Evolutionary conservation across 1,140 invertebrate genomes (phyloP), one percentile per base, ranked within the genome.

Genomic region (Spodoptera frugiperda): DNA sequence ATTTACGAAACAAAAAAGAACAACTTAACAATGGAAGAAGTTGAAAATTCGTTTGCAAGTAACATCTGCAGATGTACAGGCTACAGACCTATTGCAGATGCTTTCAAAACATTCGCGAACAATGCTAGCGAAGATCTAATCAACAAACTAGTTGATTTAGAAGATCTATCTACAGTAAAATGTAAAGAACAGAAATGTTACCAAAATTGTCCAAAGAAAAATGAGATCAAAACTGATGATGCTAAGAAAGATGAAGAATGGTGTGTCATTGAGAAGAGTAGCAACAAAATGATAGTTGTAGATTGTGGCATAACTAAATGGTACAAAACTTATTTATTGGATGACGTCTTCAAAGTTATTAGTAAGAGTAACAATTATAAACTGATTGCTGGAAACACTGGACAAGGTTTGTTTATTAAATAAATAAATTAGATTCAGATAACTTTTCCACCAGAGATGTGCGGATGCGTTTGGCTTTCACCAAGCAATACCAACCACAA

Each of bases 41-140:
- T 98, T 11, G 97, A 98, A 87, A 96, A 97, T 84, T 96, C 96
- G 0, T 96, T 98, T 85, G 97, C 96, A 1, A 96, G 98, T 65
- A 98, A 98, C 84, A 95, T 98, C 19, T 98, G 98, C 78, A 95
- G 98, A 59, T 98, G 98, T 88, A 98, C 98, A 1, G 98, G 98
- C 0, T 98, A 98, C 82, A 94, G 98, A 74, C 96, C 98, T 1
- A 98, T 98, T 84, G 93, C 98, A 48, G 97, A 98, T 79, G 95
- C 97, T 30, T 98, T 93, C 19, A 91, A 91, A 79, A 85, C 86
- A 3, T 87, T 91, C 53, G 87, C 88, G 1, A 82, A 74, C 17
- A 84, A 91, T 70, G 70, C 78, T n/a, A 82, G 85, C 17, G 25
- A 84, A 44, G 55, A 54, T 6, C 73, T 91, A 25, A 19, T 67